These are phyloP conservation scores for Lithobates sylvaticus DNA, from an alignment of 2,797 vertebrate genomes.

Conservation along the genomic window DNA sequence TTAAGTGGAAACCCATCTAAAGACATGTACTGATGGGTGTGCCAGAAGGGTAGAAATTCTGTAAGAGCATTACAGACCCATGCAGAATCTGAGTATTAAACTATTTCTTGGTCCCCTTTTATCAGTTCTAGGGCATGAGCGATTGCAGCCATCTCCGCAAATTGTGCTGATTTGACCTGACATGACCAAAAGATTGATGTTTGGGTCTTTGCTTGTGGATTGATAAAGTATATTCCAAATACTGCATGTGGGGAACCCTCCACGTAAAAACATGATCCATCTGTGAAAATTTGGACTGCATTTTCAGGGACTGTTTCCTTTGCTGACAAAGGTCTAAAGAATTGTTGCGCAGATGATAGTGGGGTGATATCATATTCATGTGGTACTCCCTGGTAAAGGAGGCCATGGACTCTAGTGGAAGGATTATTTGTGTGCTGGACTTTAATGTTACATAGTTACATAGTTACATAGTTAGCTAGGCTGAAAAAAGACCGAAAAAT, in stretches of 20 bases:
- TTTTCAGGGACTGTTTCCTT: neutral
- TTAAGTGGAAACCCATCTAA: neutral
- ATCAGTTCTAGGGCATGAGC: neutral
- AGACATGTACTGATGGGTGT: neutral
- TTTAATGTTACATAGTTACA: too few relatives aligned
- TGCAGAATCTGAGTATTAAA: neutral
- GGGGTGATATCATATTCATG: conserved; percentile 3
- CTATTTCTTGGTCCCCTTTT: neutral
- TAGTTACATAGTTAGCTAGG: too few relatives aligned
- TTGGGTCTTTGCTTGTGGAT: neutral
- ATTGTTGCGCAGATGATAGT: neutral
- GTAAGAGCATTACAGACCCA: neutral
- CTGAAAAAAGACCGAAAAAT: too few relatives aligned
- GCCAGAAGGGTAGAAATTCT: neutral
- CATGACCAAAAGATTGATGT: neutral
- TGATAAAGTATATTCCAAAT: neutral
- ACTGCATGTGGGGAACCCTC: neutral
- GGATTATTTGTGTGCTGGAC: too few relatives aligned
- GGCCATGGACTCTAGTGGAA: neutral
- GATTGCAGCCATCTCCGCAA: neutral
- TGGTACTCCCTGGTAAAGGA: neutral
- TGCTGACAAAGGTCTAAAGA: neutral
- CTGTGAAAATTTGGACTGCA: neutral
- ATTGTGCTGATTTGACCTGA: neutral
- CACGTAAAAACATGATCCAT: conserved; percentile 5